Percentiles rank a stretch among this genome's conserved stretches.
These are phyloP conservation scores for Belonocnema kinseyi DNA, from an alignment of 1,140 invertebrate species.

Conservation along the genomic window DNA sequence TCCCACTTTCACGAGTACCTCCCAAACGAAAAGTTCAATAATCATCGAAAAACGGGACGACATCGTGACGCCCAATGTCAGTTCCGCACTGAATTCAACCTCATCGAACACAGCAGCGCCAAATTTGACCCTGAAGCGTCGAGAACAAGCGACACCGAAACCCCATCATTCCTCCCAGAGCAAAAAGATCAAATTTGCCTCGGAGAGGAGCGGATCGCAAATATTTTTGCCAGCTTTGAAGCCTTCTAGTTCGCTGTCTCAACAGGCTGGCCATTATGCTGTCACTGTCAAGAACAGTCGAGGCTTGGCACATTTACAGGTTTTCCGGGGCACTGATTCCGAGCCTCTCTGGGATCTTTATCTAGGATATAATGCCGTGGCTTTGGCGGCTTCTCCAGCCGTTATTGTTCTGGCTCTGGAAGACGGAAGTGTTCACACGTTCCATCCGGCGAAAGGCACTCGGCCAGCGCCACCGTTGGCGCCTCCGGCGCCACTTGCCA, in stretches of 20 bases:
- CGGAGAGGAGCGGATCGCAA: slow-evolving; percentile 54
- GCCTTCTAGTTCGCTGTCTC: slow-evolving; percentile 63
- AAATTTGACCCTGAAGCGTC: slow-evolving; percentile 65
- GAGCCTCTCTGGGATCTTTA: slow-evolving; percentile 74
- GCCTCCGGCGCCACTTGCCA: slow-evolving; percentile 78
- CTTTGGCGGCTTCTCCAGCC: slow-evolving; percentile 67
- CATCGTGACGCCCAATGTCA: slow-evolving; percentile 81
- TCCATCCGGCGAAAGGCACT: slow-evolving; percentile 76
- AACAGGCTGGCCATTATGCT: slow-evolving; percentile 70
- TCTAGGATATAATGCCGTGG: slow-evolving; percentile 69
- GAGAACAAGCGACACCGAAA: slow-evolving; percentile 58
- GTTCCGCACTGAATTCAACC: slow-evolving; percentile 73
- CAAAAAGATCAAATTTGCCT: slow-evolving; percentile 62
- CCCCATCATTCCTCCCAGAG: slow-evolving; percentile 49
- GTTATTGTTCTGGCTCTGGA: slow-evolving; percentile 80
- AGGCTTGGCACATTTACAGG: slow-evolving; percentile 74
- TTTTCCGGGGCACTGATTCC: slow-evolving; percentile 75
- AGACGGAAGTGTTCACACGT: slow-evolving; percentile 81
- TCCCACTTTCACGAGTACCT: slow-evolving; percentile 84
- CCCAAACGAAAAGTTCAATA: slow-evolving; percentile 88
- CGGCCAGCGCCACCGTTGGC: slow-evolving; percentile 80
- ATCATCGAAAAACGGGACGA: slow-evolving; percentile 88
- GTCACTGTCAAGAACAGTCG: slow-evolving; percentile 67
- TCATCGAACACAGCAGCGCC: slow-evolving; percentile 52
- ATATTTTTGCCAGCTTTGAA: slow-evolving; percentile 66